Percentiles rank a stretch among this genome's conserved stretches.
These are phyloP conservation scores for Herminia tarsipennalis DNA, from an alignment of 2,888 invertebrate genomes.

Conservation along the genomic window DNA sequence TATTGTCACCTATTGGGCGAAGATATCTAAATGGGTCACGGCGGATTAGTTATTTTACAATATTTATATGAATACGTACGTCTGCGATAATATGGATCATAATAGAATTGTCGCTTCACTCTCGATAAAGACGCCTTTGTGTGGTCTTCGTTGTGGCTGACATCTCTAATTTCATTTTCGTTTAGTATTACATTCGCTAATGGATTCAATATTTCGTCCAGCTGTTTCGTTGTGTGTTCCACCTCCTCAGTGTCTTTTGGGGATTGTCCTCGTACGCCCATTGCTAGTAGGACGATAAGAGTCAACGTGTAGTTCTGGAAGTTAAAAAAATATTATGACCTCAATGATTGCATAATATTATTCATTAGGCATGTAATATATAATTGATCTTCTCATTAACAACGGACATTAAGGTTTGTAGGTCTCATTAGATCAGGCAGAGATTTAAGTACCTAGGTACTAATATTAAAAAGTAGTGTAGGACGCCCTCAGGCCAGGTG, in stretches of 20 bases:
- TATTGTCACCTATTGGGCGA: too few species aligned
- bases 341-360: too few species aligned
- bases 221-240: constrained; percentile 24
- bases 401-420: too few species aligned
- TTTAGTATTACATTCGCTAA: constrained; percentile 48
- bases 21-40: background rate
- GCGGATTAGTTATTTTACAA: background rate
- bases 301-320: constrained; percentile 44
- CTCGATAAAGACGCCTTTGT: constrained; percentile 42
- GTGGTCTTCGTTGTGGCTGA: constrained; percentile 30
- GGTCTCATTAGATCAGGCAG: too few species aligned
- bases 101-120: constrained; percentile 55
- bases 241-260: constrained; percentile 23
- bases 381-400: too few species aligned
- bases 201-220: constrained; percentile 46
- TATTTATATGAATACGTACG: constrained; percentile 39
- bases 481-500: too few species aligned
- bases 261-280: constrained; percentile 30
- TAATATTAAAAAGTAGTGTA: too few species aligned
- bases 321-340: too few species aligned
- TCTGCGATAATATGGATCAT: constrained; percentile 40
- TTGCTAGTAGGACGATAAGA: constrained; percentile 32
- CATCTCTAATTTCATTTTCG: constrained; percentile 43
- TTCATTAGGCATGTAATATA: too few species aligned
- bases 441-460: too few species aligned